Percentiles rank a stretch among this genome's conserved stretches.
Evolutionary conservation across 2,113 vertebrate genomes (phyloP).

Genomic region (Hyla sarda): DNA sequence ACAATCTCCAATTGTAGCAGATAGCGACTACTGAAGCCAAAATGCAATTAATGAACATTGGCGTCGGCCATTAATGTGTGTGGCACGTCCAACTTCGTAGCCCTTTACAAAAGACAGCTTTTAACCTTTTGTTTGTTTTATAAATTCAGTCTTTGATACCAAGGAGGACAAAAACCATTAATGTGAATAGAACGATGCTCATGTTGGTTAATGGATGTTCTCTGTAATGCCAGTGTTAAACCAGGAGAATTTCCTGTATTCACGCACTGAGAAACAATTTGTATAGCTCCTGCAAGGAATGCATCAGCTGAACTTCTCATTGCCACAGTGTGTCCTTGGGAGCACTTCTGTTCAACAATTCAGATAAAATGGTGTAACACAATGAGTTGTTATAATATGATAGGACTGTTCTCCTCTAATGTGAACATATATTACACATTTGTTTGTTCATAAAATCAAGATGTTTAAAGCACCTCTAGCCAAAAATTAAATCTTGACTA

Average conservation of each 20-base stretch:
- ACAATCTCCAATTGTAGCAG: background rate
- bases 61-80: background rate
- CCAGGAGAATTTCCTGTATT: background rate
- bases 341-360: background rate
- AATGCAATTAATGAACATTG: slow-evolving; percentile 32
- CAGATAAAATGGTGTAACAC: background rate
- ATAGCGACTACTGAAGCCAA: background rate
- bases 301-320: background rate
- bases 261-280: background rate
- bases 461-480: too few species aligned
- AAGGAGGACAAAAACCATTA: background rate
- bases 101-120: background rate
- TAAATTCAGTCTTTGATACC: slow-evolving; percentile 19
- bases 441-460: too few species aligned
- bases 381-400: background rate
- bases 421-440: background rate
- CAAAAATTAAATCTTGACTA: too few species aligned
- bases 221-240: background rate
- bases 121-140: slow-evolving; percentile 7
- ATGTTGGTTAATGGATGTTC: background rate
- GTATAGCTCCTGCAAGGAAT: background rate
- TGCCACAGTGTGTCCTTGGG: background rate
- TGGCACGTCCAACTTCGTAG: background rate
- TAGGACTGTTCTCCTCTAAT: background rate
- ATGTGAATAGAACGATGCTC: background rate